These are phyloP conservation scores for Catocala sponsa DNA, from an alignment of 2,888 invertebrate genomes.

Conservation along the genomic window DNA sequence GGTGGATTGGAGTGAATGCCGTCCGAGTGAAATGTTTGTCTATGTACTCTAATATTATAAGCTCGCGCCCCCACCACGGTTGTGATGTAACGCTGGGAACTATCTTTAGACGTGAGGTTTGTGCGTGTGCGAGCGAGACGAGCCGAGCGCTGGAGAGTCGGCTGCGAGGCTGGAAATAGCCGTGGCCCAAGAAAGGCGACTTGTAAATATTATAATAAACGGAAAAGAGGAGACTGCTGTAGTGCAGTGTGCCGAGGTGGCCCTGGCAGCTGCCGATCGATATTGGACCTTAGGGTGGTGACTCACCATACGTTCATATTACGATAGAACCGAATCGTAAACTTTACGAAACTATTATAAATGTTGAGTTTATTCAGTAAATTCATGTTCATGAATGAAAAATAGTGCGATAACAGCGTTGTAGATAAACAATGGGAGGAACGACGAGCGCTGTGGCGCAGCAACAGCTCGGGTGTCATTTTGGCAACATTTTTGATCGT, in stretches of 20 bases:
- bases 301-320: slow-evolving; percentile 48
- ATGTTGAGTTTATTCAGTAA: slow-evolving; percentile 53
- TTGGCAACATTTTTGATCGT: slow-evolving; percentile 66
- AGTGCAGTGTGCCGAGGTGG: slow-evolving; percentile 87
- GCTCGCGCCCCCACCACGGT: slow-evolving; percentile 82
- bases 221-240: slow-evolving; percentile 79
- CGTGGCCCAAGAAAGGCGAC: slow-evolving; percentile 89
- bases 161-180: slow-evolving; percentile 86
- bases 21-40: slow-evolving; percentile 84
- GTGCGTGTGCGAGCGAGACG: slow-evolving; percentile 72
- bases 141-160: slow-evolving; percentile 73
- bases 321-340: slow-evolving; percentile 45
- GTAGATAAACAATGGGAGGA: slow-evolving; percentile 53
- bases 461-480: slow-evolving; percentile 61
- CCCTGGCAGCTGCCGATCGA: slow-evolving; percentile 70
- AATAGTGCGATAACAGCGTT: slow-evolving; percentile 52
- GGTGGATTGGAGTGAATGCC: slow-evolving; percentile 81
- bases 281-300: slow-evolving; percentile 65
- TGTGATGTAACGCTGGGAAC: slow-evolving; percentile 84
- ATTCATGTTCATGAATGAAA: slow-evolving; percentile 67
- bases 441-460: slow-evolving; percentile 48
- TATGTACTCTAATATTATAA: slow-evolving; percentile 88
- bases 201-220: slow-evolving; percentile 88
- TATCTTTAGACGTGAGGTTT: slow-evolving; percentile 79
- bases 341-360: slow-evolving; percentile 51